Conservation (phyloP, 2,113 vertebrate species). For the Charina bottae region DNA sequence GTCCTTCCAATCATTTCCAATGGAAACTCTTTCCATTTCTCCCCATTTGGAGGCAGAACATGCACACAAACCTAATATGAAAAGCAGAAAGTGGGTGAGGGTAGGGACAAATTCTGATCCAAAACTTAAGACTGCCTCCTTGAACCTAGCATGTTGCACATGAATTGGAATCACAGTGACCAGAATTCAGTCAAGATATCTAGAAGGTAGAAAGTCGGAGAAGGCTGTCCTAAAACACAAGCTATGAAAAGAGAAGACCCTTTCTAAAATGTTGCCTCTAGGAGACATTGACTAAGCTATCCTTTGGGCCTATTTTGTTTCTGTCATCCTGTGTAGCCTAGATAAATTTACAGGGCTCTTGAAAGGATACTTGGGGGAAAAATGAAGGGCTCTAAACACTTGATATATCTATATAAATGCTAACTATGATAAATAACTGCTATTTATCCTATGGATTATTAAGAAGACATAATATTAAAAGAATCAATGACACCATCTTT, state of each 20-base stretch:
- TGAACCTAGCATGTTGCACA: background rate
- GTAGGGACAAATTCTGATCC: background rate
- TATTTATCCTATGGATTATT: background rate
- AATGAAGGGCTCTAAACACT: background rate
- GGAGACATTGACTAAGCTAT: background rate
- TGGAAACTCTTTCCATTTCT: background rate
- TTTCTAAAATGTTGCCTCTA: background rate
- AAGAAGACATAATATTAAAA: conserved; percentile 12
- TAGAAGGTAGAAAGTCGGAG: background rate
- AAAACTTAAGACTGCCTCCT: background rate
- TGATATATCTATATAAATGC: conserved; percentile 7
- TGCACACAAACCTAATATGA: background rate
- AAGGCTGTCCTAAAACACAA: background rate
- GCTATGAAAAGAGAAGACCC: background rate
- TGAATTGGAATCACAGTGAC: background rate
- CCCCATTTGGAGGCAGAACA: background rate
- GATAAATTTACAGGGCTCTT: background rate
- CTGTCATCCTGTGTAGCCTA: background rate
- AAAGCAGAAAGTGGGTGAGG: background rate
- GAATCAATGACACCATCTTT: background rate
- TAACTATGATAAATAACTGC: background rate
- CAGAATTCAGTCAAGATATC: background rate
- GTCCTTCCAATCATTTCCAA: background rate
- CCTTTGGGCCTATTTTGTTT: background rate
- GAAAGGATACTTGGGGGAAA: background rate